These are phyloP conservation scores for Lutraria lutraria DNA, from an alignment of 2,888 invertebrate species.

Conservation along the genomic window DNA sequence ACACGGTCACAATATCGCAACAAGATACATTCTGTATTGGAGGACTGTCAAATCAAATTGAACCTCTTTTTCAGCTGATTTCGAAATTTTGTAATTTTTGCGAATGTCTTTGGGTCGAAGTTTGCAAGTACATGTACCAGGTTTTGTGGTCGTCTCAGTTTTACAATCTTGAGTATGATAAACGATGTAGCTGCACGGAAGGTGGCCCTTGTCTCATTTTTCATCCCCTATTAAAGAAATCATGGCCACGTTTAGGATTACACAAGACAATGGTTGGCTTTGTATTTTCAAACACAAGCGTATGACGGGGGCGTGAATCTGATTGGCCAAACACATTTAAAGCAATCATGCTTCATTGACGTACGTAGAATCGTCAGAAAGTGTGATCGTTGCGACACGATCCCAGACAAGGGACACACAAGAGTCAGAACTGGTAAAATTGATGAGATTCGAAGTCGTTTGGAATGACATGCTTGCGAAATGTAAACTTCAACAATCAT, in stretches of 20 bases:
- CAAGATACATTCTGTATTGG: conserved; percentile 18
- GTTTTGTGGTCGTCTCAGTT: conserved; percentile 39
- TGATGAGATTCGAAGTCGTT: conserved; percentile 59
- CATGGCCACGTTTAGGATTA: conserved; percentile 63
- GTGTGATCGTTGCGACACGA: conserved; percentile 29
- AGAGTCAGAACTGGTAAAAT: conserved; percentile 48
- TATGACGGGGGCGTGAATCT: conserved; percentile 49
- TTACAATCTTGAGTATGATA: conserved; percentile 58
- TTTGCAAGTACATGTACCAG: conserved; percentile 35
- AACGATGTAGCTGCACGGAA: conserved; percentile 58
- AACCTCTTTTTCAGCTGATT: conserved; percentile 5
- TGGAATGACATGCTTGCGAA: conserved; percentile 58
- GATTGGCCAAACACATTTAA: conserved; percentile 49
- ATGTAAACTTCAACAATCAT: conserved; percentile 59
- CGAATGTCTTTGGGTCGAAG: background rate
- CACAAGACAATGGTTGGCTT: conserved; percentile 63
- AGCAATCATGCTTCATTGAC: conserved; percentile 64
- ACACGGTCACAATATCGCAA: conserved; percentile 15
- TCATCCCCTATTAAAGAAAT: conserved; percentile 69
- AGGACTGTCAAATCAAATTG: conserved; percentile 3
- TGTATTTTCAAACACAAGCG: conserved; percentile 38
- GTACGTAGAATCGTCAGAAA: conserved; percentile 37
- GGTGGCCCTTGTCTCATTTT: conserved; percentile 66
- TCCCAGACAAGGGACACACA: conserved; percentile 33
- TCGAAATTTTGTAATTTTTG: background rate